Base-by-base conservation (phyloP, 2,797 vertebrate genomes). In the Neostethus bicornis region DNA sequence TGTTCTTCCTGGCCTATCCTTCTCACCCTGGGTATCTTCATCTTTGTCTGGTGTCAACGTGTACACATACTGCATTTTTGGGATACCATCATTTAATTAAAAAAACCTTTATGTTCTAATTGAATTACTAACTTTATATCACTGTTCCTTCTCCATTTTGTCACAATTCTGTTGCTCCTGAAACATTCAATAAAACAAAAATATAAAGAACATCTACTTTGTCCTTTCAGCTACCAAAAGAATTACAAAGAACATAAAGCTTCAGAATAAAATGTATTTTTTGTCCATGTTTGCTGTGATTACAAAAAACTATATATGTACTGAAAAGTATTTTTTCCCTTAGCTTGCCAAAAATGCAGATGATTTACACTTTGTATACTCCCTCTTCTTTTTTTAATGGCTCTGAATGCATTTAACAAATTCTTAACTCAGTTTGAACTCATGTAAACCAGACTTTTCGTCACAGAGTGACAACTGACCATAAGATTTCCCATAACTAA, bases 61-160 rank as follows among this genome's bases (percentile, higher is more conserved):
- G 51, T 47, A 65, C 44, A 49, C 70, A 52, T 52, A 68, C 59
- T 68, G 60, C 51, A 66, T 70, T 39, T 63, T 26, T 72, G 32
- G 51, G 44, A 69, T 75, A 66, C 63, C 58, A 34, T 53, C 45
- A 45, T 53, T 64, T 72, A 64, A 75, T 69, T 60, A 66, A 61
- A 67, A 34, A 25, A 62, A 55, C 39, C 60, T n/a, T 48, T 61
- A 51, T 54, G 64, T 60, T 71, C 34, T 31, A 53, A 34, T 41
- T 14, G 31, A 61, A 51, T 64, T 34, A 50, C 50, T 66, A 46
- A 17, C 29, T 41, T 17, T 14, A 38, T 25, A 17, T 53, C 28
- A 58, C 38, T 21, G 21, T 25, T 56, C 38, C 9, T 43, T 20
- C 48, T 26, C 24, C 16, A 26, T 20, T 58, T 2, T 39, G 29